Percentiles rank a stretch among this genome's conserved stretches.
Conservation (phyloP, 2,888 invertebrate genomes). For the Liodrosophila aerea region DNA sequence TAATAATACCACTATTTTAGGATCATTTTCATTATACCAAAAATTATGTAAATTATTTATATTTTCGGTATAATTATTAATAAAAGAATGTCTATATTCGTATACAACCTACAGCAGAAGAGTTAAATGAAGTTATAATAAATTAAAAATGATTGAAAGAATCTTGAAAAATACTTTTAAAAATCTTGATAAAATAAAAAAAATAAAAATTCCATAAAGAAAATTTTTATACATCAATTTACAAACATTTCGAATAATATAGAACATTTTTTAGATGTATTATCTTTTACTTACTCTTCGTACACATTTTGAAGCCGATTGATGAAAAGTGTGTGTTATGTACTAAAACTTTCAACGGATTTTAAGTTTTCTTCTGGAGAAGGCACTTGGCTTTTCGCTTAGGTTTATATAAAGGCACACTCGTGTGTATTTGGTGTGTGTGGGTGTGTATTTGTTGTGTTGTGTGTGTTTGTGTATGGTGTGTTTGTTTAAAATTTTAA, state of each 20-base stretch:
- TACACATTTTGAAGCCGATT: conserved; percentile 48
- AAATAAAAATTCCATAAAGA: not conserved
- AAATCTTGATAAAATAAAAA: too few species aligned
- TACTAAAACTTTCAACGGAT: conserved; percentile 12
- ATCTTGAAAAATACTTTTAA: too few species aligned
- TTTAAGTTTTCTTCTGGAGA: conserved; percentile 32
- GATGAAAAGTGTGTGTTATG: conserved; percentile 19
- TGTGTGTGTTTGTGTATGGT: conserved; percentile 34
- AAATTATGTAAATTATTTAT: too few species aligned
- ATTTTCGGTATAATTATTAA: too few species aligned
- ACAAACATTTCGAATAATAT: too few species aligned
- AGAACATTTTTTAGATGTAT: not conserved
- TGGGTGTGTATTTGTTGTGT: conserved; percentile 26
- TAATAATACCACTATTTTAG: too few species aligned
- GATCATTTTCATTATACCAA: too few species aligned
- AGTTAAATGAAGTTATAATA: too few species aligned
- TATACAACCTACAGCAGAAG: too few species aligned
- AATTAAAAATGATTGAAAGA: too few species aligned
- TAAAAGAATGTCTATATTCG: too few species aligned
- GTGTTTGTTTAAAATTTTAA: conserved; percentile 22
- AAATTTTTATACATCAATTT: too few species aligned
- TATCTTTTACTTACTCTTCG: conserved; percentile 66
- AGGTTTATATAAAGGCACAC: conserved; percentile 58
- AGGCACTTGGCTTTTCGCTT: conserved; percentile 61
- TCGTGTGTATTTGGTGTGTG: conserved; percentile 39